A percentile compares a stretch with the other conserved stretches of the same genome.
phyloP scores from a whole-genome alignment of 1,140 invertebrate genomes.

The Metopolophium dirhodum region DNA sequence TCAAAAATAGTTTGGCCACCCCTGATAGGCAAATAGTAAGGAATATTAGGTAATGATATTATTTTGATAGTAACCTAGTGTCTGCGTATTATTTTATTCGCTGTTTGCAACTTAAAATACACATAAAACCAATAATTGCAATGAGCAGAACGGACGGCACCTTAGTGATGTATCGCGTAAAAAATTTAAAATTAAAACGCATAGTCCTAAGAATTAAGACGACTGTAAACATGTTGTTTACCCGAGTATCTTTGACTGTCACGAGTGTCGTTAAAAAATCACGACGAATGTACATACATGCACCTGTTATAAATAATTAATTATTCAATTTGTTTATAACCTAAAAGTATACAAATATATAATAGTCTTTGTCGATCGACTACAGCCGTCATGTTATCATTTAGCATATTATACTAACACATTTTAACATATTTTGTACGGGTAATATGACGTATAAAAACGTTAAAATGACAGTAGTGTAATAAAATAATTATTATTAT shows the following conservation, averaged over 20 bases:
- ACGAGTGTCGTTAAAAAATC: background rate
- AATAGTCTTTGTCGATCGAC: background rate
- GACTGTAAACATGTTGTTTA: too few species aligned
- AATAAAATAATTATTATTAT: background rate
- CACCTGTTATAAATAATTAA: background rate
- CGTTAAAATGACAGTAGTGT: background rate
- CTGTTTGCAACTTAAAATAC: background rate
- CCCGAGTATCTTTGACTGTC: too few species aligned
- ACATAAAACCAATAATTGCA: background rate
- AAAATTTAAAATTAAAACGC: background rate
- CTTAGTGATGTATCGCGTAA: too few species aligned
- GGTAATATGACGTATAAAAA: background rate
- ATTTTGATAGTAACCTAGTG: too few species aligned
- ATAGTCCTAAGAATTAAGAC: background rate
- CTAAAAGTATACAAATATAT: background rate
- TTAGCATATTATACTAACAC: background rate
- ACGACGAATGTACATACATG: too few species aligned
- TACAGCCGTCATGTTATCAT: background rate
- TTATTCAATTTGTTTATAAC: background rate
- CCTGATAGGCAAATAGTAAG: too few species aligned
- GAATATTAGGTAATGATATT: too few species aligned
- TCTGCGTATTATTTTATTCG: background rate
- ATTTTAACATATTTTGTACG: background rate
- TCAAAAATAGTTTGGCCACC: too few species aligned
- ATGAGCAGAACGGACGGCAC: too few species aligned